Conservation (phyloP, 2,888 invertebrate species). For the Lacanobia wlatinum region DNA sequence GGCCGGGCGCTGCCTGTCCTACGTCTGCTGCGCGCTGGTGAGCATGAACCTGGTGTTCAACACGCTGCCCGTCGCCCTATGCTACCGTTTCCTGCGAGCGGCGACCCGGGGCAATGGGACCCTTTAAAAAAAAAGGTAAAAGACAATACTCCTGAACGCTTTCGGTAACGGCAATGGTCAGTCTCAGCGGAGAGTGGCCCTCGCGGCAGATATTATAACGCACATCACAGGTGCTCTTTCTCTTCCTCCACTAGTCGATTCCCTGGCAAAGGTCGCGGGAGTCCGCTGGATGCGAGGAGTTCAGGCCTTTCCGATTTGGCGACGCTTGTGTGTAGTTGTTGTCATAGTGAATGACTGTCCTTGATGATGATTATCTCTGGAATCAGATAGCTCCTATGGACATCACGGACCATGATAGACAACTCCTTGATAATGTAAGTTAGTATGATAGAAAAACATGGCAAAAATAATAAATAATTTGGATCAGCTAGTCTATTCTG, state of each 20-base stretch:
- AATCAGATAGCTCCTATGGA: not conserved
- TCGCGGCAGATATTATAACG: not conserved
- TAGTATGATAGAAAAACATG: not conserved
- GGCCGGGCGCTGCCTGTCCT: constrained; percentile 13
- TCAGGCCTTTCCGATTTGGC: no score
- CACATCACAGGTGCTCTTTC: not conserved
- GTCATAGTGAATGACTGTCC: no score
- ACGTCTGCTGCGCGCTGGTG: constrained; percentile 9
- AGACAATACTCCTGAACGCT: not conserved
- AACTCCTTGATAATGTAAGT: not conserved
- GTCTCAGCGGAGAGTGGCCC: not conserved
- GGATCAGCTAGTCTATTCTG: no score
- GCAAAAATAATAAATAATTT: not conserved
- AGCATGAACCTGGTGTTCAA: constrained; percentile 42
- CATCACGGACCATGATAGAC: not conserved
- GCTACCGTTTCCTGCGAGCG: constrained; percentile 36
- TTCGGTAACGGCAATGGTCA: not conserved
- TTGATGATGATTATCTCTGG: no score
- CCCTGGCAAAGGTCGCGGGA: not conserved
- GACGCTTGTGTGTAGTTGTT: no score
- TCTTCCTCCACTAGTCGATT: not conserved
- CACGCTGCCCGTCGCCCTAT: constrained; percentile 33
- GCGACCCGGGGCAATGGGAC: constrained; percentile 36
- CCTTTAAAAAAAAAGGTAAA: constrained; percentile 25
- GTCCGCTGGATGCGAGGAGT: no score